Evolutionary conservation across 2,888 invertebrate species (phyloP), one percentile per base, ranked within the genome.

Genomic region (Gerris lacustris): DNA sequence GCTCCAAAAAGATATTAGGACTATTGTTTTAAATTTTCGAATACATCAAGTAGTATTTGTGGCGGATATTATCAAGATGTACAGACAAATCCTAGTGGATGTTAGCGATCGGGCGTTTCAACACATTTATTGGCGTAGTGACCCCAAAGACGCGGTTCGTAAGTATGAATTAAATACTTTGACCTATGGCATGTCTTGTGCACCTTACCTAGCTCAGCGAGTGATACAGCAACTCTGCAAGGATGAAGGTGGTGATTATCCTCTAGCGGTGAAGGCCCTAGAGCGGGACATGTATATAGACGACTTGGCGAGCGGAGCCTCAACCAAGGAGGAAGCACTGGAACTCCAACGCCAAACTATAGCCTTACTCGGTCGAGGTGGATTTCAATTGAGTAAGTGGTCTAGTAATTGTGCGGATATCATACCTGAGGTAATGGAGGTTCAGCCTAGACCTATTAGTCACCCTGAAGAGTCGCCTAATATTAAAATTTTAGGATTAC

Each of bases 111-210:
- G 69, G 5, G n/a, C 44, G 6, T 71, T n/a, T 63, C 66, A 63
- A 63, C 69, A 71, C 17, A 69, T 71, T 7, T 69, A 44, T 62
- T 71, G 71, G 71, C 9, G 71, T 15, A 69, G 66, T 17, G n/a
- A 66, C n/a, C 62, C 44, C 5, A 7, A 45, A 45, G 63, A 66
- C 11, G 44, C 66, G n/a, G 64, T 71, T 55, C 45, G 44, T 44
- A 44, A 18, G 2, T 71, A 43, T 44, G 71, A 69, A 18, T 55
- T 71, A 1, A 55, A 47, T 9, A 71, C 71, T 44, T n/a, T 71
- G 6, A 71, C 71, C 6, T 71, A 71, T 47, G 71, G 71, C 6
- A 6, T 69, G 17, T 47, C 31, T 31, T 31, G 31, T 5, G 66
- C 71, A 7, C 71, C 71, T 1, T 71, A 44, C 63, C 15, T 68